These are phyloP conservation scores for Poecilus cupreus DNA, from an alignment of 2,888 invertebrate species.

Conservation along the genomic window DNA sequence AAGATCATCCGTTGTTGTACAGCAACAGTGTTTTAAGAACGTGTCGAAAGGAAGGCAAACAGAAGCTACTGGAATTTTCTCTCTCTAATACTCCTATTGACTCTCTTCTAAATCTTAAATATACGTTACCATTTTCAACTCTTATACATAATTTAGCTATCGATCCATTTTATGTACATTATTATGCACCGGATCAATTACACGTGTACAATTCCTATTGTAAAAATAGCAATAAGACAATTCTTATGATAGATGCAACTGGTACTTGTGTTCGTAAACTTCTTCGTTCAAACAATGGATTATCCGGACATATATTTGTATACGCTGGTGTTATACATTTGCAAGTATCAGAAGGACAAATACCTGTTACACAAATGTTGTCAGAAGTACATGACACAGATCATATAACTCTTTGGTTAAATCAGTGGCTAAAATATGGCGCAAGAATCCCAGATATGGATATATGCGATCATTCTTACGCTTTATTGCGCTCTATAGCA, in stretches of 20 bases:
- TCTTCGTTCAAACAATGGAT: conserved; percentile 33
- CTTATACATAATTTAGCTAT: conserved; percentile 59
- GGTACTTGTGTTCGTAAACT: conserved; percentile 60
- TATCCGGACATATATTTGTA: conserved; percentile 60
- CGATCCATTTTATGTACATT: conserved; percentile 61
- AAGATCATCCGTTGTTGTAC: background rate
- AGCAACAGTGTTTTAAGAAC: background rate
- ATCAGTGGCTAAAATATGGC: conserved; percentile 61
- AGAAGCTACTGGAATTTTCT: background rate
- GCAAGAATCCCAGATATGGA: conserved; percentile 62
- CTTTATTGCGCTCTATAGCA: conserved; percentile 61
- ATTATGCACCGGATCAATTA: conserved; percentile 60
- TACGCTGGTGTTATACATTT: conserved; percentile 59
- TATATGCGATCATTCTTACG: conserved; percentile 61
- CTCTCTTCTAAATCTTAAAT: background rate
- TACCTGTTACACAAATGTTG: conserved; percentile 62
- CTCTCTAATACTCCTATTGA: background rate
- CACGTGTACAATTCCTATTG: conserved; percentile 60
- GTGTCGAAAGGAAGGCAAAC: background rate
- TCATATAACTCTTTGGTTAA: conserved; percentile 61
- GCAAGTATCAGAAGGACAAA: conserved; percentile 61
- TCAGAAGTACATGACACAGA: conserved; percentile 61
- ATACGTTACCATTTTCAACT: background rate
- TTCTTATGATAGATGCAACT: conserved; percentile 61
- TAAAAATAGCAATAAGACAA: background rate